Evolutionary conservation across 2,888 invertebrate species (phyloP).

Genomic region (Tipula vernalis): DNA sequence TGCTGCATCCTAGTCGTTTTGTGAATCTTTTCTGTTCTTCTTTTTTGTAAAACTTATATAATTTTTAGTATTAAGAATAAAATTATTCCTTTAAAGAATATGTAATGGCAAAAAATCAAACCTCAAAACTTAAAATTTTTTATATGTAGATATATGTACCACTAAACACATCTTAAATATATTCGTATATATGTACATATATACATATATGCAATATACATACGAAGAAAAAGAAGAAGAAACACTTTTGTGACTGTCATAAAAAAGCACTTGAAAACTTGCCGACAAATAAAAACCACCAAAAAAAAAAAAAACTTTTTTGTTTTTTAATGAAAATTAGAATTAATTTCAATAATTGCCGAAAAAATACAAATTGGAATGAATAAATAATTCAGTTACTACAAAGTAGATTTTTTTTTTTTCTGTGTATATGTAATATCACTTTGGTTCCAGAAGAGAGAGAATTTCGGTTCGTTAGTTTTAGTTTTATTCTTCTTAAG

Average conservation of each 20-base stretch:
- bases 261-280: slow-evolving; percentile 10
- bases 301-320: not conserved
- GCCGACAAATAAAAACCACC: slow-evolving; percentile 6
- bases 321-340: slow-evolving; percentile 8
- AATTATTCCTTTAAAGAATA: not conserved
- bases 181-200: not conserved
- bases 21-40: not conserved
- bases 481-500: not conserved
- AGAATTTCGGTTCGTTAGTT: not conserved
- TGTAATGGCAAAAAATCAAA: not conserved
- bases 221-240: not conserved
- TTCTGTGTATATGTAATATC: not conserved
- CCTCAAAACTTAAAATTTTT: not conserved
- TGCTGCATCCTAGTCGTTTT: not conserved
- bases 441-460: not conserved
- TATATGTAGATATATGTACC: not conserved
- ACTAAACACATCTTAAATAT: not conserved
- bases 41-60: not conserved
- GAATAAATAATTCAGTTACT: not conserved
- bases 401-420: not conserved
- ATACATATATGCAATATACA: not conserved
- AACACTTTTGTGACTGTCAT: slow-evolving; percentile 11
- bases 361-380: not conserved
- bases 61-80: not conserved
- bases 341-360: slow-evolving; percentile 10